phyloP scores from a whole-genome alignment of 1,140 invertebrate species.

The Lordiphosa collinella region DNA sequence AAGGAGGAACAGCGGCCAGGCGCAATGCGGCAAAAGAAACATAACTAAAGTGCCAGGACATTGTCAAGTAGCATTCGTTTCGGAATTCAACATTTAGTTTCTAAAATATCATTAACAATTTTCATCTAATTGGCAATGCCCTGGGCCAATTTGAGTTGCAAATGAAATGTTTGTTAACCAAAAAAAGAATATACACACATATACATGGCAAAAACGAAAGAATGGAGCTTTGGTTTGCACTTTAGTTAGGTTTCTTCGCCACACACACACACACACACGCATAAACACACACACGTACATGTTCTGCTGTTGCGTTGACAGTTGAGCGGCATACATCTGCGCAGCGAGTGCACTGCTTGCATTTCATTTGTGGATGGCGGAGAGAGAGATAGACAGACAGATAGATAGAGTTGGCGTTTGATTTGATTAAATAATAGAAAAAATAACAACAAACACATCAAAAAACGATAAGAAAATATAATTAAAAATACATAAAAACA shows the following conservation, averaged over 20 bases:
- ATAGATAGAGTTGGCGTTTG: slow-evolving; percentile 58
- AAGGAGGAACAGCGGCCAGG: not conserved
- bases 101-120: slow-evolving; percentile 2
- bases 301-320: slow-evolving; percentile 92
- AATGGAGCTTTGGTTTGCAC: slow-evolving; percentile 49
- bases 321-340: slow-evolving; percentile 95
- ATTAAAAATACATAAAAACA: slow-evolving; percentile 31
- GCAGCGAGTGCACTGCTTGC: slow-evolving; percentile 94
- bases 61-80: slow-evolving; percentile 82
- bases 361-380: slow-evolving; percentile 24
- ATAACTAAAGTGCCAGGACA: slow-evolving; percentile 83
- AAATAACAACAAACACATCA: not conserved
- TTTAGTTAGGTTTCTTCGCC: slow-evolving; percentile 69
- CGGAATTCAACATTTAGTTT: slow-evolving; percentile 55
- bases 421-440: slow-evolving; percentile 6
- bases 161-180: slow-evolving; percentile 30
- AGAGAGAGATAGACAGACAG: slow-evolving; percentile 60
- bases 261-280: slow-evolving; percentile 21
- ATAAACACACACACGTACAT: slow-evolving; percentile 86
- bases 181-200: slow-evolving; percentile 37
- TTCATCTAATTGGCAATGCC: slow-evolving; percentile 76
- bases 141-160: slow-evolving; percentile 73
- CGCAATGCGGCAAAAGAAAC: slow-evolving; percentile 58
- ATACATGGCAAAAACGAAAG: slow-evolving; percentile 53
- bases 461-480: slow-evolving; percentile 46